Evolutionary conservation across 1,140 invertebrate species (phyloP).

Genomic region (Neodiprion lecontei): DNA sequence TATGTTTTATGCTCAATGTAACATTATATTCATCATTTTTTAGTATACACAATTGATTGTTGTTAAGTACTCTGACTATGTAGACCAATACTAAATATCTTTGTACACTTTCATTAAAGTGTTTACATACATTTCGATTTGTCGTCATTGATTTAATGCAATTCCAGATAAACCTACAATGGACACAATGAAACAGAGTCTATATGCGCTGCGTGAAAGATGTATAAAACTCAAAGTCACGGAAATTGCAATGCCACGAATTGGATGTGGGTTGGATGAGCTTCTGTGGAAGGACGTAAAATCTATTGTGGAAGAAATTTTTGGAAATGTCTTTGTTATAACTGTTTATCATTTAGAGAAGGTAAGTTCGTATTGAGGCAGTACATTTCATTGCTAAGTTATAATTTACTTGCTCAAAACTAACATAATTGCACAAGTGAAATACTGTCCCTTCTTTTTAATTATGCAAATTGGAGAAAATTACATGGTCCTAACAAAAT

Average conservation of each 20-base stretch:
- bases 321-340: slow-evolving; percentile 59
- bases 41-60: neutral
- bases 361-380: slow-evolving; percentile 33
- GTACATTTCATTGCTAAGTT: neutral
- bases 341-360: slow-evolving; percentile 59
- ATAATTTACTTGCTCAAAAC: too few species aligned
- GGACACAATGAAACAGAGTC: neutral
- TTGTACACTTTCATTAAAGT: too few species aligned
- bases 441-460: too few species aligned
- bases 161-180: neutral
- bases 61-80: too few species aligned
- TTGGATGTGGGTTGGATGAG: slow-evolving; percentile 71
- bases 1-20: slow-evolving; percentile 28
- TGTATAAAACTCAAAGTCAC: slow-evolving; percentile 42
- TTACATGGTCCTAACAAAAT: too few species aligned
- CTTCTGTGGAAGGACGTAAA: slow-evolving; percentile 67
- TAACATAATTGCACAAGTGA: too few species aligned
- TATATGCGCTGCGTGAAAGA: neutral
- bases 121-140: too few species aligned
- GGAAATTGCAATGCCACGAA: slow-evolving; percentile 66
- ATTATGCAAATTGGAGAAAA: too few species aligned
- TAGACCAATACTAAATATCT: too few species aligned
- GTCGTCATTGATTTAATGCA: too few species aligned
- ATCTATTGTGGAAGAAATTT: slow-evolving; percentile 60
- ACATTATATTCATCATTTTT: neutral